Percentiles rank a stretch among this genome's conserved stretches.
Evolutionary conservation across 1,140 invertebrate species (phyloP).

Genomic region (Drosophila insularis): DNA sequence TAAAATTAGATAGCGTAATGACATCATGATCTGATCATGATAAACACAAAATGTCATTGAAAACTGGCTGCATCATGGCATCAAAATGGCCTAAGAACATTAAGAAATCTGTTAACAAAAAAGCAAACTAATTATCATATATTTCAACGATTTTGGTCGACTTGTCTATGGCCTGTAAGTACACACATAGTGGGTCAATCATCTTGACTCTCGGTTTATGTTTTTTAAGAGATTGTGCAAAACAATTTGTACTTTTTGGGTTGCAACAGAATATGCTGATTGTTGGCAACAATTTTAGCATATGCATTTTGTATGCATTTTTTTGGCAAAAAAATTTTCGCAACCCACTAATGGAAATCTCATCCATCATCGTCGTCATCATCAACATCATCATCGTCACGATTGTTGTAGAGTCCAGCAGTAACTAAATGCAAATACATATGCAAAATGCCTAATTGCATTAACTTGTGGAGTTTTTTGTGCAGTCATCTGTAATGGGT

Average conservation of each 20-base stretch:
- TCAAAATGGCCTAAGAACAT: background rate
- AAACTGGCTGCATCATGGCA: background rate
- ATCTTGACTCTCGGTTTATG: background rate
- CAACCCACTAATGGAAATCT: slow-evolving; percentile 6
- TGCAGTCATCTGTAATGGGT: background rate
- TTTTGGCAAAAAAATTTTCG: background rate
- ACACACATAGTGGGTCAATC: background rate
- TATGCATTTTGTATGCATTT: background rate
- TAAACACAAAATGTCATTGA: background rate
- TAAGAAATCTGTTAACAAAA: background rate
- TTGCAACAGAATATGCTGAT: slow-evolving; percentile 7
- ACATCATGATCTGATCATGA: background rate
- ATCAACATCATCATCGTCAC: background rate
- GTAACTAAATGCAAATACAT: background rate
- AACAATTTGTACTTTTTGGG: background rate
- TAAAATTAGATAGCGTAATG: background rate
- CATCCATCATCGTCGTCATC: background rate
- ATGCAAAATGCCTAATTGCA: slow-evolving; percentile 1
- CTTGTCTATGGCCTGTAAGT: background rate
- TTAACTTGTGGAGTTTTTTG: background rate
- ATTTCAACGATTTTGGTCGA: background rate
- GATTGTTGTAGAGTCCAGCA: background rate
- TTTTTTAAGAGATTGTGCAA: background rate
- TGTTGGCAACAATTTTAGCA: background rate
- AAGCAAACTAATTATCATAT: background rate